A percentile compares a stretch with the other conserved stretches of the same genome.
Conservation (phyloP, 2,797 vertebrate genomes). For the Enteromius fasciolatus region DNA sequence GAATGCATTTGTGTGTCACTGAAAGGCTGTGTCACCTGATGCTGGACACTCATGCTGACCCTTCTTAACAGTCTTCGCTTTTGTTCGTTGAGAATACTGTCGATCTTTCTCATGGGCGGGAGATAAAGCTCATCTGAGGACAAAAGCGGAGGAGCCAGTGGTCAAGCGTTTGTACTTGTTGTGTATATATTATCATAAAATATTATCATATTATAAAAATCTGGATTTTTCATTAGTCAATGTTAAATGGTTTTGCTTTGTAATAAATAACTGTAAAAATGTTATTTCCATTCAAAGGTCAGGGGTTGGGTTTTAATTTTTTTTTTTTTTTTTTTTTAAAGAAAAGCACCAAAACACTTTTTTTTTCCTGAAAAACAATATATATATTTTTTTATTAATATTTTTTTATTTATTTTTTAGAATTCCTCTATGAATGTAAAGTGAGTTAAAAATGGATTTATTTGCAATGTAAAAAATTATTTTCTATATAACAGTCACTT, state of each 20-base stretch:
- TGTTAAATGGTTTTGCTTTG: background rate
- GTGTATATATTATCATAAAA: background rate
- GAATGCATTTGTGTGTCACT: background rate
- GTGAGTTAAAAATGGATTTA: background rate
- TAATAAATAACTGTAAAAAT: background rate
- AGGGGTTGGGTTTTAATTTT: no score
- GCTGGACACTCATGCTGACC: constrained; percentile 81
- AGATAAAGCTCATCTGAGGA: constrained; percentile 87
- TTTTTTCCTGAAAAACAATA: no score
- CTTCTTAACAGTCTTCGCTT: constrained; percentile 86
- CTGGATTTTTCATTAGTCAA: background rate
- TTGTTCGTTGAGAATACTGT: constrained; percentile 86
- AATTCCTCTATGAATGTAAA: background rate
- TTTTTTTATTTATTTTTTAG: background rate
- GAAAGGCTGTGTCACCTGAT: constrained; percentile 76
- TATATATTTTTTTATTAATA: no score
- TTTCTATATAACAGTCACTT: background rate
- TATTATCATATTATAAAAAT: background rate
- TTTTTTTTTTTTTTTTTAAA: background rate
- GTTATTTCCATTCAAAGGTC: background rate
- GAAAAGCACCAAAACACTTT: no score
- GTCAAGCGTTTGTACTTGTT: no score
- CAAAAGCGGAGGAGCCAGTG: background rate
- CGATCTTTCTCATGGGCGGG: constrained; percentile 89
- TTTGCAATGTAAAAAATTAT: no score